These are phyloP conservation scores for Sarotherodon lohbergeri DNA, from an alignment of 2,113 vertebrate species.

Conservation along the genomic window DNA sequence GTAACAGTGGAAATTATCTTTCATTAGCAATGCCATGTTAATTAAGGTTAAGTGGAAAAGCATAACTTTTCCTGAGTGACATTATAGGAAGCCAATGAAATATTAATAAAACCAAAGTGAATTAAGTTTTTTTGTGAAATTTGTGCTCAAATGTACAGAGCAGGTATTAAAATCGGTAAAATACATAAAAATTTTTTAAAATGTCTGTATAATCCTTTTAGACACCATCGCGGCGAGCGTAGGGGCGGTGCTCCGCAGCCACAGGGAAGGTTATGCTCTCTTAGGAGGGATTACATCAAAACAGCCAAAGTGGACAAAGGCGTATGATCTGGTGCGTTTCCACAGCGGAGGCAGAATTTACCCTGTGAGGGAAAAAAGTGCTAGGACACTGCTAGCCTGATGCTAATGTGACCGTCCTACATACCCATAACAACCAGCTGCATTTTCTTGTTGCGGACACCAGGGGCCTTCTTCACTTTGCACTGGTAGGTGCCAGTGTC, in stretches of 20 bases:
- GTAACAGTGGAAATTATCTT: neutral
- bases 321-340: conserved; percentile 14
- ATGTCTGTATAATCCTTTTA: neutral
- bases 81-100: neutral
- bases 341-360: neutral
- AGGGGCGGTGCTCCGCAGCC: conserved; percentile 9
- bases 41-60: neutral
- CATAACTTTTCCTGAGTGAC: neutral
- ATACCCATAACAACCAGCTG: conserved; percentile 89
- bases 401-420: neutral
- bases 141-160: neutral
- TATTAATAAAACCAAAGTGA: neutral
- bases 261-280: conserved; percentile 46
- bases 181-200: neutral
- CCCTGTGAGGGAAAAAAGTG: neutral
- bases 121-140: neutral
- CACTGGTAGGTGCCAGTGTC: conserved; percentile 91
- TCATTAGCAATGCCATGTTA: neutral
- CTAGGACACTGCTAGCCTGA: neutral
- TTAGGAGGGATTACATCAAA: conserved; percentile 51
- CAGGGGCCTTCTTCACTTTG: conserved; percentile 94
- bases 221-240: neutral
- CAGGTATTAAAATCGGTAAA: neutral
- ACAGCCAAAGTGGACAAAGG: conserved; percentile 29
- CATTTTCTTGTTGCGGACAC: conserved; percentile 81